Evolutionary conservation across 2,888 invertebrate genomes (phyloP).

Genomic region (Altica lythri): DNA sequence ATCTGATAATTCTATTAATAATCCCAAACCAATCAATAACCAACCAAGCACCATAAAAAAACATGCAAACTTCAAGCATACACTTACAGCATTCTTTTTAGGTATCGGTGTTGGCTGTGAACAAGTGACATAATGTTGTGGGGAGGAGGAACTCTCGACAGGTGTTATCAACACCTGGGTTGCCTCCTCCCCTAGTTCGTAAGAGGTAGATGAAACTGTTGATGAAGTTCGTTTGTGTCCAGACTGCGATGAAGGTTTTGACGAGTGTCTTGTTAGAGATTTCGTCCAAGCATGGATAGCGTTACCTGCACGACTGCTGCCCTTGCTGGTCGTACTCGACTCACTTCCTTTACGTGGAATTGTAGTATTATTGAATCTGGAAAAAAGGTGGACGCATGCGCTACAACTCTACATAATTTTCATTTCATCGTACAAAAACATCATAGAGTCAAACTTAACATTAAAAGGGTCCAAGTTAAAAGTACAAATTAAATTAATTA

Average conservation of each 20-base stretch:
- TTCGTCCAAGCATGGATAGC: slow-evolving; percentile 46
- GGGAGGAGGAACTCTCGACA: slow-evolving; percentile 61
- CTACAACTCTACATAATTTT: slow-evolving; percentile 7
- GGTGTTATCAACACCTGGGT: slow-evolving; percentile 53
- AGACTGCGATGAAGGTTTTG: slow-evolving; percentile 31
- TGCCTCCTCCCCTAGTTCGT: slow-evolving; percentile 63
- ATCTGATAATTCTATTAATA: not conserved
- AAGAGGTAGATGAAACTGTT: slow-evolving; percentile 50
- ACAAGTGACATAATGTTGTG: too few species aligned
- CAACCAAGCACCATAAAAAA: not conserved
- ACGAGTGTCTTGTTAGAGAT: slow-evolving; percentile 56
- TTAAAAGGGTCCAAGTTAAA: not conserved
- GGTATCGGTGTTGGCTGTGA: slow-evolving; percentile 35
- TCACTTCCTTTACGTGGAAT: slow-evolving; percentile 54
- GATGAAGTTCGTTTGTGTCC: slow-evolving; percentile 55
- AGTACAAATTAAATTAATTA: too few species aligned
- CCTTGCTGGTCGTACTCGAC: slow-evolving; percentile 47
- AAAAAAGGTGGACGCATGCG: slow-evolving; percentile 23
- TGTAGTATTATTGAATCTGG: slow-evolving; percentile 52
- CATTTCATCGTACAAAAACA: too few species aligned
- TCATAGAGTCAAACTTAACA: too few species aligned
- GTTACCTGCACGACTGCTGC: slow-evolving; percentile 36
- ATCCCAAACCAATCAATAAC: too few species aligned
- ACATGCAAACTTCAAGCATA: slow-evolving; percentile 8
- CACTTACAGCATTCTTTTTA: slow-evolving; percentile 36